Percentiles rank a stretch among this genome's conserved stretches.
phyloP scores from a whole-genome alignment of 2,888 invertebrate species.

The Megaustenia siamemsis region DNA sequence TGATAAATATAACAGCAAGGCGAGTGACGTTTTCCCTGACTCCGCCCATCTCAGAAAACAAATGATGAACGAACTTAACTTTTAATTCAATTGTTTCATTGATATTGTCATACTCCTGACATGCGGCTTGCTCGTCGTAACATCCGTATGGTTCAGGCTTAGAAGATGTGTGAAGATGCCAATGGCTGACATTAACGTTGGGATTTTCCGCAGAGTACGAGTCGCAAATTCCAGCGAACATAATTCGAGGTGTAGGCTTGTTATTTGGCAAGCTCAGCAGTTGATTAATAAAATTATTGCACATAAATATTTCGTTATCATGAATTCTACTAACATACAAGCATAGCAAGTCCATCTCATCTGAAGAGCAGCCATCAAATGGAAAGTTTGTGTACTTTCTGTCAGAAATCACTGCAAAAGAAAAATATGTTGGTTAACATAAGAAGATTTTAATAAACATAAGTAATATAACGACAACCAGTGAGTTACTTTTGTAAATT shows the following conservation, averaged over 20 bases:
- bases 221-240: background rate
- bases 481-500: no score
- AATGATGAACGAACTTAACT: background rate
- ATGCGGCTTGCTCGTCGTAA: background rate
- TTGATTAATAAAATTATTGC: background rate
- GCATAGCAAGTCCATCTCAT: background rate
- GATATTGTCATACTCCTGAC: background rate
- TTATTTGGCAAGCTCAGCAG: background rate
- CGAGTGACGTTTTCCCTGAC: background rate
- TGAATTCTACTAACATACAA: background rate
- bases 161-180: background rate
- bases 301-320: background rate
- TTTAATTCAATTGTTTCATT: background rate
- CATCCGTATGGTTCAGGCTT: background rate
- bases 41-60: background rate
- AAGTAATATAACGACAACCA: no score
- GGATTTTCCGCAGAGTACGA: background rate
- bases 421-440: no score
- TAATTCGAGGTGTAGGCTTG: background rate
- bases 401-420: background rate
- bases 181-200: background rate
- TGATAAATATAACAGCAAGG: background rate
- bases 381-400: background rate
- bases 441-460: no score
- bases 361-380: background rate